Base-by-base conservation (phyloP, 2,797 vertebrate species). In the Delichon dasypus region DNA sequence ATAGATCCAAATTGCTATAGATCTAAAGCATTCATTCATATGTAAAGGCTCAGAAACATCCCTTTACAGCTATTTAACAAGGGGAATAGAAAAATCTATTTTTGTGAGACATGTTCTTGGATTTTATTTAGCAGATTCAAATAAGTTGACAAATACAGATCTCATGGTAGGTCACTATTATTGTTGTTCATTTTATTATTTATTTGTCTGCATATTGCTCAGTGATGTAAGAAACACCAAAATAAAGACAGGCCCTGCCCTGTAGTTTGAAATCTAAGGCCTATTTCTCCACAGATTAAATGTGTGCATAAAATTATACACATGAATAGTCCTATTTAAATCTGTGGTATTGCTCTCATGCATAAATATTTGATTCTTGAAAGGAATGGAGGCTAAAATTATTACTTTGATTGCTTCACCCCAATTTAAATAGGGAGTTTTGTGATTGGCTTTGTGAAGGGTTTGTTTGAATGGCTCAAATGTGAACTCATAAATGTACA, bases 361-460 rank as follows among this genome's bases (percentile, higher is more conserved):
- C 94, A 89, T 94, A 72, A 91, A 68, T 94, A 91, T 83, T 88
- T 85, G 88, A 92, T 75, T 91, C 76, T 88, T 92, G 61, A 89
- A 89, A 91, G 78, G 79, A 89, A 67, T 27, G 16, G 57, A 85
- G 38, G 36, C 45, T 89, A 83, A 88, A 95, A 88, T 93, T 85
- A 45, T 80, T 92, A 57, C 75, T 89, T 94, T 78, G 54, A 55
- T 19, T 78, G 50, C 85, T 89, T 95, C 72, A 47, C 45, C 26
- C 32, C 45, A 57, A 17, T 94, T 91, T 92, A 88, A 90, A 88
- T 77, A 62, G 36, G 44, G 57, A 65, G 18, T 67, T 94, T 54
- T 75, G 40, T 77, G 85, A 88, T 25, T 68, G 72, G 36, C 73
- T 94, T 91, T n/a, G 12, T 74, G 57, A 90, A 74, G 36, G 5